Base-by-base conservation (phyloP, 2,113 vertebrate species). In the Sylvia atricapilla region DNA sequence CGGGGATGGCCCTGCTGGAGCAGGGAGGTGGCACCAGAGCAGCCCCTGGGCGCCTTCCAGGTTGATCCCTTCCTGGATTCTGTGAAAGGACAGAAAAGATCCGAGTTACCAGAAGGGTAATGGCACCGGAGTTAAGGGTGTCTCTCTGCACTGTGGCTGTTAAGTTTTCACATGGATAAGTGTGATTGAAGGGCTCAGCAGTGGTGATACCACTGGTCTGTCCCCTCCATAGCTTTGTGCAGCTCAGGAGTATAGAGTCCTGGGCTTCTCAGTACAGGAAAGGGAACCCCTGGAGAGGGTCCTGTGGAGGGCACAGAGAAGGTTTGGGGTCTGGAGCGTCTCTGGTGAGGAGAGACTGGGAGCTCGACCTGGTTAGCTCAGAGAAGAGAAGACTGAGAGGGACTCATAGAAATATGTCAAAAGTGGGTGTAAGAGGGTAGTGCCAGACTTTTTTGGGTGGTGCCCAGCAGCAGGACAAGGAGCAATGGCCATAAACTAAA, bases 41-140 rank as follows among this genome's bases (percentile, higher is more conserved):
- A 27, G 49, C n/a, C 35, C 6, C 17, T 3, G 35, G 1, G 13
- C 15, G 5, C 31, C 22, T 3, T 44, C 44, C 44, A n/a, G 10
- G 5, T 19, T 89, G 2, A n/a, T 6, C 60, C 37, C 17, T 0
- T 2, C 69, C 39, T 7, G 13, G 37, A 2, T 9, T 52, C 33
- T 67, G 63, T 77, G 33, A 52, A 50, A 77, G 11, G 22, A 15
- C 17, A 27, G 53, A 25, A 23, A 44, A 52, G 53, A 27, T 60
- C 31, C 3, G 8, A 31, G 13, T 67, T 21, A 25, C 21, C 25
- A 13, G 35, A 49, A 41, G 31, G 30, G 16, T 30, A 17, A 11
- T 0, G 9, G 33, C 33, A 3, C 27, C 2, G 0, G 44, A 18
- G 22, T 37, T 30, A 44, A 33, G 11, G 15, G 5, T 68, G 37